Base-by-base conservation (phyloP, 2,797 vertebrate species). In the Leucoraja ocellata region DNA sequence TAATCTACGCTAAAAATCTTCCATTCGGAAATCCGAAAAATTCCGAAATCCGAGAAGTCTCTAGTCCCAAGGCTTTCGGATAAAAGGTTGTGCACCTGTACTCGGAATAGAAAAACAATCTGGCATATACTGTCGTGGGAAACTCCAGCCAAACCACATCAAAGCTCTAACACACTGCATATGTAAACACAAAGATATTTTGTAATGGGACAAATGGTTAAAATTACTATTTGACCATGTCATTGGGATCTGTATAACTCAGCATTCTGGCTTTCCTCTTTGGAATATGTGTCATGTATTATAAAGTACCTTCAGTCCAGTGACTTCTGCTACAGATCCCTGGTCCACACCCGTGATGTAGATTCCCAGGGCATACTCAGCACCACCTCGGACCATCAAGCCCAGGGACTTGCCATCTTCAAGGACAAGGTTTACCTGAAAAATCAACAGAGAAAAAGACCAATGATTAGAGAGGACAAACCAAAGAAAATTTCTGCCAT, bases 341-440 rank as follows among this genome's bases (percentile, higher is more conserved):
- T 97, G 96, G 95, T 99, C 98, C 94, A 99, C 98, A 0, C 99
- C 99, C 0, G 99, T 98, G 96, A 99, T 98, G 95, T 99, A 99
- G 94, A 99, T 98, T 32, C 99, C 99, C 93, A 99, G 95, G 63
- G 98, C 97, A 1, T 99, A 99, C 90, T 99, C 99, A 0, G 98
- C 97, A 93, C 99, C 99, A 1, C 99, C 99, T 0, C 99, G 97
- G 95, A 99, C 98, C 95, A 99, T 99, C 93, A 99, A 97, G 83
- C 99, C 99, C 94, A 99, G 96, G 88, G 98, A 99, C 0, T 98
- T 98, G 4, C 98, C 99, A 0, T 99, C 98, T 0, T 98, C 98
- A 95, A 99, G 95, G 61, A 99, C 97, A 95, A 99, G 94, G 95
- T 99, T 99, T 94, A 99, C 99, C 98, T 99, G 95, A 13, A 93